Percentiles rank a stretch among this genome's conserved stretches.
phyloP scores from a whole-genome alignment of 2,113 vertebrate genomes.

The Gymnarchus niloticus region DNA sequence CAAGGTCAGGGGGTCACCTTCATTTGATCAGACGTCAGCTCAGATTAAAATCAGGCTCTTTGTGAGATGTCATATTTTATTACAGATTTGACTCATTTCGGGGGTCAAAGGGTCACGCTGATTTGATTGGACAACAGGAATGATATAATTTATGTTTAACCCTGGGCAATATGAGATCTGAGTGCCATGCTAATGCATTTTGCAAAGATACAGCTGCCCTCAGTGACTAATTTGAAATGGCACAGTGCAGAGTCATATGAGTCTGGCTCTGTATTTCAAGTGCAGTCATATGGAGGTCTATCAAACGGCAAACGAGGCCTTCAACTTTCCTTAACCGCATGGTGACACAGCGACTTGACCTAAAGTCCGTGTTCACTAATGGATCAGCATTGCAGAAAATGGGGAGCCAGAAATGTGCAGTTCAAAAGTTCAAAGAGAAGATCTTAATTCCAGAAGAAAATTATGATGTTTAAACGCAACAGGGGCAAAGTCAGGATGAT shows the following conservation, averaged over 20 bases:
- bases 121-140: constrained; percentile 76
- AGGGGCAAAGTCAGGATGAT: neutral
- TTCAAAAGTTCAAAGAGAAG: constrained; percentile 36
- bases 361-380: constrained; percentile 34
- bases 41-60: constrained; percentile 70
- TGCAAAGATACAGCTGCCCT: constrained; percentile 64
- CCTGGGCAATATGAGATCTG: constrained; percentile 55
- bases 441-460: neutral
- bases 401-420: constrained; percentile 38
- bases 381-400: constrained; percentile 38
- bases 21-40: constrained; percentile 73
- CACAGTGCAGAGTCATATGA: constrained; percentile 49
- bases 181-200: constrained; percentile 49
- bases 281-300: constrained; percentile 56
- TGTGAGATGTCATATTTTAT: constrained; percentile 76
- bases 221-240: constrained; percentile 56
- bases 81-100: constrained; percentile 70
- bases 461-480: neutral
- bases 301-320: constrained; percentile 59
- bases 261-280: constrained; percentile 51
- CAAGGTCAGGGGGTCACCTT: constrained; percentile 64
- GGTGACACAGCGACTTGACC: constrained; percentile 39
- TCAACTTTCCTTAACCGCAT: constrained; percentile 42
- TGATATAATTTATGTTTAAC: constrained; percentile 70
- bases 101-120: constrained; percentile 66